phyloP scores from a whole-genome alignment of 1,140 invertebrate species.

The Rhyacophila brunnea region DNA sequence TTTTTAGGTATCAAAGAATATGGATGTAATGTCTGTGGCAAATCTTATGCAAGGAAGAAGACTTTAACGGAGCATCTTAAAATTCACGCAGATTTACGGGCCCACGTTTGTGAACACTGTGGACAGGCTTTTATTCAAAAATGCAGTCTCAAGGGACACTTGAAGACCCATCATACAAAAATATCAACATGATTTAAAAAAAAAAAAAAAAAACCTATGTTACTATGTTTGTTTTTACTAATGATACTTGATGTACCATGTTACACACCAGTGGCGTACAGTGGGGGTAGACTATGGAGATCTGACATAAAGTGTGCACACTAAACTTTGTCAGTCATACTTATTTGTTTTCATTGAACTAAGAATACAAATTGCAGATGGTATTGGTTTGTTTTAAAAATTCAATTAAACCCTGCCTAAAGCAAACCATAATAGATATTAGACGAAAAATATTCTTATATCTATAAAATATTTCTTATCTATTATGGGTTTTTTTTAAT shows the following conservation, averaged over 20 bases:
- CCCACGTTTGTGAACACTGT: conserved; percentile 60
- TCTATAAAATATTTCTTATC: too few species aligned
- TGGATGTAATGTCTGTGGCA: conserved; percentile 18
- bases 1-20: conserved; percentile 19
- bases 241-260: not conserved
- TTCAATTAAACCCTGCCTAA: too few species aligned
- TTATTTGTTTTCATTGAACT: too few species aligned
- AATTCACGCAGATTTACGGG: conserved; percentile 60
- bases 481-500: not conserved
- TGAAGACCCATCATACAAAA: conserved; percentile 40
- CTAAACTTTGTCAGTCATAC: too few species aligned
- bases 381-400: too few species aligned
- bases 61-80: conserved; percentile 73
- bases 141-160: conserved; percentile 49
- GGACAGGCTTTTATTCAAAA: conserved; percentile 63
- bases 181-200: not conserved
- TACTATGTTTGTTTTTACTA: not conserved
- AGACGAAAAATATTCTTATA: too few species aligned
- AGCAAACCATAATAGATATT: too few species aligned
- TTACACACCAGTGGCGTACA: not conserved
- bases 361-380: too few species aligned
- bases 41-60: conserved; percentile 59
- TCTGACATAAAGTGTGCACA: too few species aligned
- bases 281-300: too few species aligned
- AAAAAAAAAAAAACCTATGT: not conserved